A percentile compares a stretch with the other conserved stretches of the same genome.
phyloP scores from a whole-genome alignment of 92 coral and sea anemone species.

The Anthopleura xanthogrammica region DNA sequence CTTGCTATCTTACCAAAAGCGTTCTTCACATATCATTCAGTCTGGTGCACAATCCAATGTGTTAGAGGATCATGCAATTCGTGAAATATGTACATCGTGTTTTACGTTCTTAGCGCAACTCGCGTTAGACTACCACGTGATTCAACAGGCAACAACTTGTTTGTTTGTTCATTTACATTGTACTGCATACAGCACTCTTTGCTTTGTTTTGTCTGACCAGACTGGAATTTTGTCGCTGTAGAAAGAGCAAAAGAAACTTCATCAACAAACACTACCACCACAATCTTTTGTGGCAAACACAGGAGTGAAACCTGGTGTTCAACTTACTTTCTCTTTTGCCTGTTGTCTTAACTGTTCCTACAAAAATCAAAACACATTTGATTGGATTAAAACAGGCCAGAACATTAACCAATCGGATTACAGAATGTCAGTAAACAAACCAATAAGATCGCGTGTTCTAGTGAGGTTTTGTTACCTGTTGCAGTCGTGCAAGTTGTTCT shows the following conservation, averaged over 20 bases:
- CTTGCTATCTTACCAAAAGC: too few species aligned
- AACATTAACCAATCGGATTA: neutral
- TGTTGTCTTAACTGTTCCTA: slow-evolving; percentile 97
- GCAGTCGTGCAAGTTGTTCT: slow-evolving; percentile 94
- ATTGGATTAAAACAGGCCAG: neutral
- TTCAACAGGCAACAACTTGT: too few species aligned
- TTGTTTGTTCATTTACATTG: slow-evolving; percentile 44
- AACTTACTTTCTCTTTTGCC: slow-evolving; percentile 88
- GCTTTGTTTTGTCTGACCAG: slow-evolving; percentile 44
- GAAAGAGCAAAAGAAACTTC: neutral
- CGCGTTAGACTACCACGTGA: too few species aligned
- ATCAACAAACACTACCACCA: neutral
- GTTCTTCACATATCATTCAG: too few species aligned
- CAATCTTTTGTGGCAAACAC: neutral
- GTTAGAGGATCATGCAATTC: too few species aligned
- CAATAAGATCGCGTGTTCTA: neutral
- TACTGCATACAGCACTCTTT: slow-evolving; percentile 72
- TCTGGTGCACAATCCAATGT: too few species aligned
- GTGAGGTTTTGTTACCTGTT: slow-evolving; percentile 59
- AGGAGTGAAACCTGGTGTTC: too few species aligned
- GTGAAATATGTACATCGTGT: too few species aligned
- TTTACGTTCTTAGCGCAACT: too few species aligned
- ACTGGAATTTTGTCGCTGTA: slow-evolving; percentile 74
- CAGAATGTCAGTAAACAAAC: neutral
- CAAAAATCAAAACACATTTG: slow-evolving; percentile 10